phyloP scores from a whole-genome alignment of 2,888 invertebrate species.

The Pycnomerus fuliginosus region DNA sequence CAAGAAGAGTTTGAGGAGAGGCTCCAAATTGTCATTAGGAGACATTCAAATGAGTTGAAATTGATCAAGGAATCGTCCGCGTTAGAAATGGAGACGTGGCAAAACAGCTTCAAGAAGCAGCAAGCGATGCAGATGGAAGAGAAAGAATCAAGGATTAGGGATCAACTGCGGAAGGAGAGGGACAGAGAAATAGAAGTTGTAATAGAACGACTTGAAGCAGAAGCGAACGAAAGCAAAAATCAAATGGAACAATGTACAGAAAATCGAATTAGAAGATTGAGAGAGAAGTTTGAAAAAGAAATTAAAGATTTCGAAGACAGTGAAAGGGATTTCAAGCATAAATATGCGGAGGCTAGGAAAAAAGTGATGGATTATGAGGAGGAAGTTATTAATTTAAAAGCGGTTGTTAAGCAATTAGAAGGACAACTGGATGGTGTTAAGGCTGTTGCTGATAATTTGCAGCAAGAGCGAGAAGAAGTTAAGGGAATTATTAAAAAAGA shows the following conservation, averaged over 20 bases:
- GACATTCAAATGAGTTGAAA: slow-evolving; percentile 57
- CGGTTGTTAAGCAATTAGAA: slow-evolving; percentile 65
- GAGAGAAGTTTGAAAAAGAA: slow-evolving; percentile 75
- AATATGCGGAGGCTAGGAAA: slow-evolving; percentile 67
- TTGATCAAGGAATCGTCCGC: slow-evolving; percentile 62
- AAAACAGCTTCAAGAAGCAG: slow-evolving; percentile 62
- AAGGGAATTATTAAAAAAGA: slow-evolving; percentile 63
- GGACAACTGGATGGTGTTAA: slow-evolving; percentile 55
- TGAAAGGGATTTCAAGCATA: slow-evolving; percentile 65
- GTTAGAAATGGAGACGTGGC: slow-evolving; percentile 65
- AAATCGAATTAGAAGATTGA: slow-evolving; percentile 64
- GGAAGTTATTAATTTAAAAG: slow-evolving; percentile 57
- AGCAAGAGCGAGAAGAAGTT: slow-evolving; percentile 58
- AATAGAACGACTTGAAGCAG: slow-evolving; percentile 68
- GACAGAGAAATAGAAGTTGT: slow-evolving; percentile 78
- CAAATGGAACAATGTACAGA: slow-evolving; percentile 65
- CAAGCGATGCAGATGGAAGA: slow-evolving; percentile 62
- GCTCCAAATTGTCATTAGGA: slow-evolving; percentile 52
- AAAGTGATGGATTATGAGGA: slow-evolving; percentile 68
- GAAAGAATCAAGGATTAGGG: slow-evolving; percentile 67
- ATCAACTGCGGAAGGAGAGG: slow-evolving; percentile 70
- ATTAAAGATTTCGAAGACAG: slow-evolving; percentile 65
- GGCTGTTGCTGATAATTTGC: slow-evolving; percentile 56
- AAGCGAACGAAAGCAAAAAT: slow-evolving; percentile 60
- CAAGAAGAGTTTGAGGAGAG: slow-evolving; percentile 57